Base-by-base conservation (phyloP, 92 coral and sea anemone genomes). In the Epizoanthus ramosus region DNA sequence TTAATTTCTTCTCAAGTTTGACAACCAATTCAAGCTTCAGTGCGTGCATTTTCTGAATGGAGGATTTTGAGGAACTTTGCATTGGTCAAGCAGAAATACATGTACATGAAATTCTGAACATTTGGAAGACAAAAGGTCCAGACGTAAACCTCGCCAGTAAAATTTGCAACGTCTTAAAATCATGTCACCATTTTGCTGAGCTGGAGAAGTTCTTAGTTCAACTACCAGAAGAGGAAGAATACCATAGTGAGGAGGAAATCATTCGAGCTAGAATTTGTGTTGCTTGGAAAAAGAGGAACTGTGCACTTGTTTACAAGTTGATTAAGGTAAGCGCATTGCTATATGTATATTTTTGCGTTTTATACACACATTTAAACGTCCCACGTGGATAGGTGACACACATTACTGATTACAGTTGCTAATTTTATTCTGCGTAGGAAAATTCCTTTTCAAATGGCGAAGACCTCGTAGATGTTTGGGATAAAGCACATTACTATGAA, bases 391-490 rank as follows among this genome's bases (percentile, higher is more conserved):
- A 75, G 22, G 50, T 84, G 61, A 31, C 25, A 25, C 1, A 85
- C 16, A 24, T 68, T 71, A 79, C 31, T 14, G 58, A 24, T 68
- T 71, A 79, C 31, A 22, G 58, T 82, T 24, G 6, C 2, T 63
- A 74, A 64, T 14, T 28, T 15, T 73, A 57, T 35, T 57, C 33
- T 35, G 22, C 43, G 6, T 75, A 84, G 87, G 79, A 45, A 22
- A 73, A 87, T 75, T 41, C 79, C 71, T 87, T 87, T 63, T 65
- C 79, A 81, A 73, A 87, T 74, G 90, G 90, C 22, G 90, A 73
- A 35, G 90, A 87, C 64, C 79, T 87, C 80, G 57, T 87, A 57
- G 83, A 87, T 47, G 65, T 81, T 74, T 87, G 90, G 90, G 90
- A 87, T 58, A 87, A 75, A 28, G 90, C 90, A 2, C 90, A 87